These are phyloP conservation scores for Torymus auratus DNA, from an alignment of 2,888 invertebrate genomes.

Conservation along the genomic window DNA sequence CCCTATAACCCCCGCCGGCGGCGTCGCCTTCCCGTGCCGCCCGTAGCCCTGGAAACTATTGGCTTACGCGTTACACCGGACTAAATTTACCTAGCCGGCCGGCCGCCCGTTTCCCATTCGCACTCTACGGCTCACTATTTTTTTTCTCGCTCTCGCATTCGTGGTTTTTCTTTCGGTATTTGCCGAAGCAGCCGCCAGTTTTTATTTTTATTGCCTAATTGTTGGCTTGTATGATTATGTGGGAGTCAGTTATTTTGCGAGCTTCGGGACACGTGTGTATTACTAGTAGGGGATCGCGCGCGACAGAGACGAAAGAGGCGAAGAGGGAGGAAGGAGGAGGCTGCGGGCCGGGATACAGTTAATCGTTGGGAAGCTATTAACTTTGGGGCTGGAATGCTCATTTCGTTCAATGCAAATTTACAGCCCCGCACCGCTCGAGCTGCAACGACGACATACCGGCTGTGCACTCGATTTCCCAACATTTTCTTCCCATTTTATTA, in stretches of 20 bases:
- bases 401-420: conserved; percentile 75
- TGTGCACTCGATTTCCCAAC: conserved; percentile 18
- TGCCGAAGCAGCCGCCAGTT: too few relatives aligned
- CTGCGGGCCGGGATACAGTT: conserved; percentile 67
- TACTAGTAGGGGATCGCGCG: neutral
- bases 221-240: too few relatives aligned
- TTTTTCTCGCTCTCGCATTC: too few relatives aligned
- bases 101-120: conserved; percentile 53
- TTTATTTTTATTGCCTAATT: too few relatives aligned
- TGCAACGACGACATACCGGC: conserved; percentile 45
- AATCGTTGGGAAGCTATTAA: conserved; percentile 76
- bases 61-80: conserved; percentile 7
- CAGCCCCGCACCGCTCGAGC: conserved; percentile 56
- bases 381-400: conserved; percentile 74
- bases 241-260: neutral
- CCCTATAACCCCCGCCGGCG: conserved; percentile 70
- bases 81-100: conserved; percentile 35
- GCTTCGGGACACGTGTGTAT: neutral
- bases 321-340: conserved; percentile 40
- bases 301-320: neutral
- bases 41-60: conserved; percentile 29
- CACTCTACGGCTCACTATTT: neutral
- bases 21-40: conserved; percentile 15
- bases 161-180: too few relatives aligned
- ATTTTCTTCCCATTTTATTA: neutral